Conservation (phyloP, 2,797 vertebrate genomes). For the Echeneis naucrates region DNA sequence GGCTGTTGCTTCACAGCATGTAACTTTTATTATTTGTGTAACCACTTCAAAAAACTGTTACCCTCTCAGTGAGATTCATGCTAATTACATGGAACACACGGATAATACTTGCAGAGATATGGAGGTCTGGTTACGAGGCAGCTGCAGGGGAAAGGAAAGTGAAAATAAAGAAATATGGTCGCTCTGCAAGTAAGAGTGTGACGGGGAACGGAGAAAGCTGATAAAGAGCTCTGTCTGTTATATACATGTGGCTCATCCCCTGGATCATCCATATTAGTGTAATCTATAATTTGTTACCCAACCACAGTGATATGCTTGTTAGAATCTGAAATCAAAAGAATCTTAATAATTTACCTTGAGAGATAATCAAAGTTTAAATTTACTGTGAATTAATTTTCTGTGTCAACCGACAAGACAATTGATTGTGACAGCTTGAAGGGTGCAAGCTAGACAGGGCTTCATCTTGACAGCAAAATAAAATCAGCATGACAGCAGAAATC, state of each 20-base stretch:
- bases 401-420: neutral
- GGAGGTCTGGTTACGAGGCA: neutral
- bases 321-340: neutral
- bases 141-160: slow-evolving; percentile 1
- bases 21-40: neutral
- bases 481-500: too few relatives aligned
- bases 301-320: neutral
- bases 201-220: neutral
- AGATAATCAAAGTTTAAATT: neutral
- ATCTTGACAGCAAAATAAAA: too few relatives aligned
- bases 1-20: neutral
- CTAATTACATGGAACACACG: neutral
- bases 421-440: neutral
- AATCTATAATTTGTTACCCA: neutral
- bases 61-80: neutral
- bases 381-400: too few relatives aligned
- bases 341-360: neutral
- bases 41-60: neutral
- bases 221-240: neutral
- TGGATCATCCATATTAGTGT: neutral
- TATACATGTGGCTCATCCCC: neutral
- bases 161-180: neutral
- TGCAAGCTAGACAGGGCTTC: too few relatives aligned
- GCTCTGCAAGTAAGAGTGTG: neutral
- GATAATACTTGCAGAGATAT: slow-evolving; percentile 6